Evolutionary conservation across 2,888 invertebrate species (phyloP).

Genomic region (Nymphalis c-album): DNA sequence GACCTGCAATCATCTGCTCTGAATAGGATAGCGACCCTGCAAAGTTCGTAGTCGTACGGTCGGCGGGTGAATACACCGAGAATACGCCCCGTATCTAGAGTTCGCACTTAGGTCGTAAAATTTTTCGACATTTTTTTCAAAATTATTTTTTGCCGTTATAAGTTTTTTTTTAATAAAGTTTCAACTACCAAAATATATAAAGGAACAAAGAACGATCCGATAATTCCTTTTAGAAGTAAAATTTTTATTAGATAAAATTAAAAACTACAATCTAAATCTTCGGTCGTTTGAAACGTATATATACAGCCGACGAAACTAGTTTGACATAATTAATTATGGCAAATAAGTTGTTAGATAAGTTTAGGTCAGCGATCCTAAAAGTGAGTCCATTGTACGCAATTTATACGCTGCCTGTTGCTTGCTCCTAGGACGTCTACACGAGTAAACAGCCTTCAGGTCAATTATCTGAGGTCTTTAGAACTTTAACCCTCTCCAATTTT

Average conservation of each 20-base stretch:
- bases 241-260: not conserved
- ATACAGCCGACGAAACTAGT: slow-evolving; percentile 22
- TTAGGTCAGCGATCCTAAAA: slow-evolving; percentile 40
- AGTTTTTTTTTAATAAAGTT: not conserved
- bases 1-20: slow-evolving; percentile 55
- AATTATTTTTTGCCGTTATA: not conserved
- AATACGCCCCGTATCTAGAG: slow-evolving; percentile 50
- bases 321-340: slow-evolving; percentile 19
- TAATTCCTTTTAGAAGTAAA: too few species aligned
- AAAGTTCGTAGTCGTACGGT: slow-evolving; percentile 55
- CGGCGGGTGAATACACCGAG: slow-evolving; percentile 52
- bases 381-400: slow-evolving; percentile 42
- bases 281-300: not conserved
- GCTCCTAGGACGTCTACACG: slow-evolving; percentile 34
- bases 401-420: slow-evolving; percentile 37
- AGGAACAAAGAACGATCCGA: too few species aligned
- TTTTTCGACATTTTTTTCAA: not conserved
- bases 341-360: slow-evolving; percentile 15
- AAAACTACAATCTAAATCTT: not conserved
- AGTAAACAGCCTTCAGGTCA: slow-evolving; percentile 32
- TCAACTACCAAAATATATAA: too few species aligned
- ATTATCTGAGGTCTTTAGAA: slow-evolving; percentile 32
- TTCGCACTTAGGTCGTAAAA: slow-evolving; percentile 15
- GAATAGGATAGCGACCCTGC: slow-evolving; percentile 60
- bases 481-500: slow-evolving; percentile 26